Base-by-base conservation (phyloP, 2,888 invertebrate species). In the Onchidella celtica region DNA sequence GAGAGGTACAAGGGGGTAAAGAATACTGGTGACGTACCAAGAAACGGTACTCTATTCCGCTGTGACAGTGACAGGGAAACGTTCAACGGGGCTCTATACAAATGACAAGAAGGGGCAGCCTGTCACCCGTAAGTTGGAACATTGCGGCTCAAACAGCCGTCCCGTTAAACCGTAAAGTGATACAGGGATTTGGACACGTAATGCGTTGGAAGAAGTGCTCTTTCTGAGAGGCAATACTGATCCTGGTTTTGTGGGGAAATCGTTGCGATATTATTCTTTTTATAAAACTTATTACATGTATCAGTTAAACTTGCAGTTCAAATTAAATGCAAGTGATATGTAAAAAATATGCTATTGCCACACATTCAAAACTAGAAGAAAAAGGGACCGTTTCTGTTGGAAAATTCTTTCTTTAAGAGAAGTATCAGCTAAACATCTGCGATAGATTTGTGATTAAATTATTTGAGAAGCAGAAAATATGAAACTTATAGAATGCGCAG, bases 131-230 rank as follows among this genome's bases (percentile, higher is more conserved):
- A 27, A 63, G 61, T 61, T 74, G 63, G 36, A 34, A 40, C 74
- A 29, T 34, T 72, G 29, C 21, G 57, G 11, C 24, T 32, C 38
- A 36, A 74, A 74, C 63, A 63, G 74, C 3, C 24, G n/a, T n/a
- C 61, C 74, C 74, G 74, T 74, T 74, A 74, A n/a, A 2, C n/a
- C 9, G 61, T 61, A 36, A 74, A 61, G 74, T 74, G 61, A 63
- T 34, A 61, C 63, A 63, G 21, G 72, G 32, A 3, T 66, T 17
- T 24, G 4, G 24, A 29, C 32, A 66, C 14, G 32, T 34, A 66
- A 34, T 14, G 34, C 17, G n/a, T 14, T 66, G 34, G 34, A 66
- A 47, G 47, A 11, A 11, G 6, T 47, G 17, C 9, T 6, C 47
- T 6, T 17, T 47, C 47, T 47, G 9, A 47, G 17, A 47, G 47